Evolutionary conservation across 2,113 vertebrate species (phyloP).

Genomic region (Cyphomyrus plagiostoma): DNA sequence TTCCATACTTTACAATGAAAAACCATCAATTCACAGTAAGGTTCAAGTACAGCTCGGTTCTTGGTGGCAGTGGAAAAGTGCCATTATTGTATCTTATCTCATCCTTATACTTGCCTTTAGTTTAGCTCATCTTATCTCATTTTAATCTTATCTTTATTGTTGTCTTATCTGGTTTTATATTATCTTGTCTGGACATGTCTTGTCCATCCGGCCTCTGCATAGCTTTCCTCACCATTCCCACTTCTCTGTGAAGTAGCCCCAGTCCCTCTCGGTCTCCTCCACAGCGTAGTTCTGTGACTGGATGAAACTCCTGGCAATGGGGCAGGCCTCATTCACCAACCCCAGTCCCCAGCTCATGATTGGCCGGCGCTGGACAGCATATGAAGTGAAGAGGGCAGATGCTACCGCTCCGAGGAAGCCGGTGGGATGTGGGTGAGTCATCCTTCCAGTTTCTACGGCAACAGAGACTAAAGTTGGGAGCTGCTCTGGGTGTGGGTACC

Average conservation of each 20-base stretch:
- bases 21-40: not conserved
- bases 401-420: slow-evolving; percentile 69
- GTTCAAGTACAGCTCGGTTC: not conserved
- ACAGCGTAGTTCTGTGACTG: slow-evolving; percentile 41
- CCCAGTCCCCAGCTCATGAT: slow-evolving; percentile 64
- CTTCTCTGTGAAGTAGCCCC: slow-evolving; percentile 67
- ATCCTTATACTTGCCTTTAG: not conserved
- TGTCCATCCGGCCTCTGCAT: not conserved
- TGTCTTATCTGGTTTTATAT: not conserved
- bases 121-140: not conserved
- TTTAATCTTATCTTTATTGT: not conserved
- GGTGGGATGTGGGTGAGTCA: slow-evolving; percentile 76
- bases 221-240: slow-evolving; percentile 61
- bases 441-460: slow-evolving; percentile 69
- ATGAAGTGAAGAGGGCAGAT: slow-evolving; percentile 64
- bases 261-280: slow-evolving; percentile 59
- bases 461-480: slow-evolving; percentile 59
- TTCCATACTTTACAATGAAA: not conserved
- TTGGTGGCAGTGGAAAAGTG: not conserved
- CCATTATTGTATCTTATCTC: not conserved
- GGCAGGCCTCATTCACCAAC: slow-evolving; percentile 64
- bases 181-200: not conserved
- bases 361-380: slow-evolving; percentile 62
- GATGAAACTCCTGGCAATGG: slow-evolving; percentile 60
- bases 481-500: slow-evolving; percentile 63